These are phyloP conservation scores for Orgyia antiqua DNA, from an alignment of 2,888 invertebrate genomes.

Conservation along the genomic window DNA sequence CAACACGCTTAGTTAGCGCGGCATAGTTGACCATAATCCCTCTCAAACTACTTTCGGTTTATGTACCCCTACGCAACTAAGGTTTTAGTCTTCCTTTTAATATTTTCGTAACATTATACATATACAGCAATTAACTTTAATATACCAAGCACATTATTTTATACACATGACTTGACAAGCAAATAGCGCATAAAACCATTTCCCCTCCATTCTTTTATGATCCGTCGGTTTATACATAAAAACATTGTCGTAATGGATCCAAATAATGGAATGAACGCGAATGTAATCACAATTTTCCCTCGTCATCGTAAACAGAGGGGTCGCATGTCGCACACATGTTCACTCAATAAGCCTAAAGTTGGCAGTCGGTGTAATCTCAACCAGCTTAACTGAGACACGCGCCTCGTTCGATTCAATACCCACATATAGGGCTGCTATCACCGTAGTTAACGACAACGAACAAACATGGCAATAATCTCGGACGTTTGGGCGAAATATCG, in stretches of 20 bases:
- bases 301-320: constrained; percentile 31
- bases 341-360: constrained; percentile 17
- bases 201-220: constrained; percentile 14
- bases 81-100: too few species aligned
- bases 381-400: constrained; percentile 29
- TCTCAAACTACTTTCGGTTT: too few species aligned
- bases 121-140: too few species aligned
- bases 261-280: constrained; percentile 56
- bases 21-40: too few species aligned
- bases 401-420: constrained; percentile 36
- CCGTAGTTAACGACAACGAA: too few species aligned
- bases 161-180: constrained; percentile 2
- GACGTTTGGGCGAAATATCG: too few species aligned
- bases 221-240: constrained; percentile 18
- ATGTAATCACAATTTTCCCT: constrained; percentile 49
- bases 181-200: constrained; percentile 8
- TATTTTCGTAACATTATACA: too few species aligned
- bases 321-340: constrained; percentile 27
- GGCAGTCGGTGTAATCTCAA: constrained; percentile 42
- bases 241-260: constrained; percentile 41
- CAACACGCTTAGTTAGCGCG: too few species aligned
- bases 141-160: background rate
- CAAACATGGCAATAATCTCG: too few species aligned
- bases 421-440: too few species aligned
- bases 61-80: too few species aligned